phyloP scores from a whole-genome alignment of 2,888 invertebrate species.

The Cerastoderma edule region DNA sequence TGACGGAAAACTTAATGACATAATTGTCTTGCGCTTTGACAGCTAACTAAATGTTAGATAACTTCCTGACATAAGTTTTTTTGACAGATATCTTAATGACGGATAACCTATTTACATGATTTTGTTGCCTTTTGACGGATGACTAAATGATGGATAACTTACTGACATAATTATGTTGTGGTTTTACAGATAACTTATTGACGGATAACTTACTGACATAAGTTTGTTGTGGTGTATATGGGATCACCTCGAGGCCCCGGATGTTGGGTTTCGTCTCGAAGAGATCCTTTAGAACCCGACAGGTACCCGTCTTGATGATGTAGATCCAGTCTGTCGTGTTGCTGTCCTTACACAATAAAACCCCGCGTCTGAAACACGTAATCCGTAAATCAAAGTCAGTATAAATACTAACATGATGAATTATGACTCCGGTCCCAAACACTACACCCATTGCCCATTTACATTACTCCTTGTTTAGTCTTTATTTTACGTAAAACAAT shows the following conservation, averaged over 20 bases:
- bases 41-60: background rate
- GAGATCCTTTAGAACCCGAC: slow-evolving; percentile 80
- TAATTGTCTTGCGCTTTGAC: background rate
- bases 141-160: background rate
- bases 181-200: background rate
- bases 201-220: slow-evolving; percentile 40
- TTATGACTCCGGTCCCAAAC: no score
- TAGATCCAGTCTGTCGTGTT: slow-evolving; percentile 81
- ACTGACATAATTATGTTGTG: slow-evolving; percentile 1
- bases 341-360: slow-evolving; percentile 81
- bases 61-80: background rate
- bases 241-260: slow-evolving; percentile 58
- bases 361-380: slow-evolving; percentile 80
- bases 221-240: slow-evolving; percentile 41
- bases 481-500: no score
- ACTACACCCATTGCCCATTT: no score
- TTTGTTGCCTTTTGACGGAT: background rate
- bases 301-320: slow-evolving; percentile 80
- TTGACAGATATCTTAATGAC: background rate
- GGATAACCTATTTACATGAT: background rate
- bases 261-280: slow-evolving; percentile 70
- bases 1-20: no score
- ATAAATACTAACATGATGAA: no score
- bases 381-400: no score
- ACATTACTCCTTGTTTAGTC: no score